Percentiles rank a stretch among this genome's conserved stretches.
Conservation (phyloP, 2,113 vertebrate species). For the Silurus asotus region DNA sequence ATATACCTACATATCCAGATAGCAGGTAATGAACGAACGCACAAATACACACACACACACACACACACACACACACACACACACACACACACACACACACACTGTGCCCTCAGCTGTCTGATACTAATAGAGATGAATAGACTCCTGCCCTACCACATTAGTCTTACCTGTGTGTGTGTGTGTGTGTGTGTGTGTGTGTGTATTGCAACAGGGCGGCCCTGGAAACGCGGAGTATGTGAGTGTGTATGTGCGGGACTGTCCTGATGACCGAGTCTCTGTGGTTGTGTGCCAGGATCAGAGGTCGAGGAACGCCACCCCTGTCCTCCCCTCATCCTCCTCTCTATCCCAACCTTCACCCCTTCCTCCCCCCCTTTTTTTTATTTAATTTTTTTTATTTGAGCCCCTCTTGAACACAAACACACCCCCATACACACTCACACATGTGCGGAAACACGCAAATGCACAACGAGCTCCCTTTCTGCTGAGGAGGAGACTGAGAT, state of each 20-base stretch:
- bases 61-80: slow-evolving; percentile 28
- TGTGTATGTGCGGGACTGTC: slow-evolving; percentile 51
- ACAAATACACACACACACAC: slow-evolving; percentile 36
- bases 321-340: slow-evolving; percentile 11
- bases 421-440: background rate
- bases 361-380: background rate
- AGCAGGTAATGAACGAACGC: slow-evolving; percentile 77
- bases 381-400: background rate
- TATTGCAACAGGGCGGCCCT: slow-evolving; percentile 35
- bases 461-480: slow-evolving; percentile 9
- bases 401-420: background rate
- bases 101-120: background rate
- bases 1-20: slow-evolving; percentile 99
- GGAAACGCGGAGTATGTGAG: slow-evolving; percentile 39
- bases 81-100: background rate
- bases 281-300: slow-evolving; percentile 57
- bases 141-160: too few species aligned
- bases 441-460: background rate
- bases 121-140: background rate
- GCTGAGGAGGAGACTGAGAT: slow-evolving; percentile 32
- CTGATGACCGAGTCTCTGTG: slow-evolving; percentile 56
- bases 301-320: slow-evolving; percentile 50
- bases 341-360: slow-evolving; percentile 21
- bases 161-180: background rate
- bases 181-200: background rate